These are phyloP conservation scores for Perizoma affinitatum DNA, from an alignment of 2,888 invertebrate species.

Conservation along the genomic window DNA sequence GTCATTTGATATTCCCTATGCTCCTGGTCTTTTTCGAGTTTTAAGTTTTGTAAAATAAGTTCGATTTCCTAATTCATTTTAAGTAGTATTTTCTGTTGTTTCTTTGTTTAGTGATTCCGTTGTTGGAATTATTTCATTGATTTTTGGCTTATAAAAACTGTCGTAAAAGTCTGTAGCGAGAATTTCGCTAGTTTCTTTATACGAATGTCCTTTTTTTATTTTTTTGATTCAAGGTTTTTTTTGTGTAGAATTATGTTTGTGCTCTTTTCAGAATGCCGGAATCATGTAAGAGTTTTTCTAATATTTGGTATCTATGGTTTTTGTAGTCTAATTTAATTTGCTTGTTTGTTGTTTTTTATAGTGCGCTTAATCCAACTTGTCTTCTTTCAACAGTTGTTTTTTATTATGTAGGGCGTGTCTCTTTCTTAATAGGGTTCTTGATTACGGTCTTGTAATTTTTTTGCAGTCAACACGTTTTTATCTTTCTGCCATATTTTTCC, in stretches of 20 bases:
- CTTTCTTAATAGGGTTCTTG: slow-evolving; percentile 5
- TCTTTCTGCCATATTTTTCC: no score
- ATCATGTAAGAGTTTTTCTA: slow-evolving; percentile 9
- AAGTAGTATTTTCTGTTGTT: background rate
- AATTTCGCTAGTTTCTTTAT: slow-evolving; percentile 3
- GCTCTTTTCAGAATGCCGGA: slow-evolving; percentile 7
- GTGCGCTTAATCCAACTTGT: background rate
- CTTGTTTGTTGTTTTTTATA: slow-evolving; percentile 9
- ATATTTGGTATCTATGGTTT: slow-evolving; percentile 2
- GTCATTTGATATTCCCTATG: slow-evolving; percentile 11
- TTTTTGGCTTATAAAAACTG: background rate
- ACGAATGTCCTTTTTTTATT: background rate
- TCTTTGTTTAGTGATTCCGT: background rate
- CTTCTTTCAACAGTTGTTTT: slow-evolving; percentile 2
- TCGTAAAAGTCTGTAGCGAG: slow-evolving; percentile 9
- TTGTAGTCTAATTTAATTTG: slow-evolving; percentile 8
- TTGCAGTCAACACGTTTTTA: no score
- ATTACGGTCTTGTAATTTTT: background rate
- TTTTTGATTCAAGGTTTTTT: slow-evolving; percentile 7
- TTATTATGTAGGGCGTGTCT: slow-evolving; percentile 12
- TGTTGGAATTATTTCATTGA: no score
- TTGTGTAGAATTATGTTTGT: slow-evolving; percentile 5
- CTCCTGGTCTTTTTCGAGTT: slow-evolving; percentile 9
- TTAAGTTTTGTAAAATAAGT: background rate
- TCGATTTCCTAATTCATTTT: background rate